Percentiles rank a stretch among this genome's conserved stretches.
Evolutionary conservation across 2,888 invertebrate genomes (phyloP).

Genomic region (Scaptomyza tumidula): DNA sequence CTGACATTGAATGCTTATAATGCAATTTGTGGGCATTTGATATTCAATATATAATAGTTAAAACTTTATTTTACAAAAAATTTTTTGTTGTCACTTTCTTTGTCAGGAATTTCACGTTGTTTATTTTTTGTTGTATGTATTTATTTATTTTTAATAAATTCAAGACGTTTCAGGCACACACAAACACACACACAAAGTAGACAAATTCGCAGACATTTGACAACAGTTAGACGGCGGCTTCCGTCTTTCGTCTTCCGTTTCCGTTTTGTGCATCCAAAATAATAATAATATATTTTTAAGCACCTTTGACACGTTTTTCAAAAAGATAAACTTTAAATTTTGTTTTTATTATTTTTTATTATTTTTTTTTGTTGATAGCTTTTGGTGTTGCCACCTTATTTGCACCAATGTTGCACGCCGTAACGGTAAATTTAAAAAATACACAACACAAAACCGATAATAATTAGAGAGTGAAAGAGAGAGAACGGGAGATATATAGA

Average conservation of each 20-base stretch:
- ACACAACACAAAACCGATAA: neutral
- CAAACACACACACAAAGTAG: slow-evolving; percentile 10
- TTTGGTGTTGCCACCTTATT: slow-evolving; percentile 41
- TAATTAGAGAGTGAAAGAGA: neutral
- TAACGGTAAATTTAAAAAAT: slow-evolving; percentile 32
- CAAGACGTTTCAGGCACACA: slow-evolving; percentile 5
- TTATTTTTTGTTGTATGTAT: neutral
- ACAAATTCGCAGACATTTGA: slow-evolving; percentile 24
- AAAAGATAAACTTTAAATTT: slow-evolving; percentile 15
- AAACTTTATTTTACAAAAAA: neutral
- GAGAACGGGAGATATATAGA: neutral
- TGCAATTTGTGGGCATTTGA: slow-evolving; percentile 19
- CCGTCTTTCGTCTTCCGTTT: no score
- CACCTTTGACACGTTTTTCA: slow-evolving; percentile 40
- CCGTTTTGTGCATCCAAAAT: slow-evolving; percentile 20
- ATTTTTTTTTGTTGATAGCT: neutral
- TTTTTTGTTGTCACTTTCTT: slow-evolving; percentile 2
- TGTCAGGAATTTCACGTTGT: slow-evolving; percentile 1
- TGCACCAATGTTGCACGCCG: slow-evolving; percentile 18
- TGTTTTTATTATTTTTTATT: slow-evolving; percentile 4
- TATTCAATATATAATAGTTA: neutral
- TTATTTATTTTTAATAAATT: slow-evolving; percentile 19
- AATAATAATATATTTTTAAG: slow-evolving; percentile 12
- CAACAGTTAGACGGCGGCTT: slow-evolving; percentile 26
- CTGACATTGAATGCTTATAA: slow-evolving; percentile 46